Conservation (phyloP, 2,888 invertebrate species). For the Candidula unifasciata region DNA sequence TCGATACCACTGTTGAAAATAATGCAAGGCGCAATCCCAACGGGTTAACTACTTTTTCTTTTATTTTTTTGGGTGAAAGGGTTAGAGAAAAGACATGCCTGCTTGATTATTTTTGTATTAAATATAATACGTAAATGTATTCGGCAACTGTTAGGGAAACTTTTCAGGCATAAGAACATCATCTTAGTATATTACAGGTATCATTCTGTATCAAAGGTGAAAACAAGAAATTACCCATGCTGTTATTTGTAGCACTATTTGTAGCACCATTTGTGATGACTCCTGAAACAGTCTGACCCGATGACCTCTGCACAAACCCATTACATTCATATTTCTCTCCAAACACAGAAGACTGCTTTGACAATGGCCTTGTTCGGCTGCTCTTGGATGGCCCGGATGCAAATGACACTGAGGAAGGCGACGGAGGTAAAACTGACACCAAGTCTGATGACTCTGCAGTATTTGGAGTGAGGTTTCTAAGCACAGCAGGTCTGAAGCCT, state of each 20-base stretch:
- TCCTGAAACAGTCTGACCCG: background rate
- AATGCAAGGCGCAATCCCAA: too few species aligned
- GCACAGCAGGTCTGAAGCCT: background rate
- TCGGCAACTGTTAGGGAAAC: too few species aligned
- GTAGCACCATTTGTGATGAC: background rate
- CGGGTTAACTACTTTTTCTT: too few species aligned
- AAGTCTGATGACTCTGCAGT: background rate
- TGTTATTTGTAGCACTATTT: background rate
- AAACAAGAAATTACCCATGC: conserved; percentile 31
- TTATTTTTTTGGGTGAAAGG: too few species aligned
- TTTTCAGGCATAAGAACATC: too few species aligned
- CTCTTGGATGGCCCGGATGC: conserved; percentile 5
- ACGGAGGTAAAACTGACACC: background rate
- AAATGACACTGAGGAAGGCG: conserved; percentile 6
- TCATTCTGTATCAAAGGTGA: too few species aligned
- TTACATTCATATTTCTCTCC: conserved; percentile 29
- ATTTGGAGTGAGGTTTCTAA: background rate
- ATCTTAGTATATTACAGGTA: too few species aligned
- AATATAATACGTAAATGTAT: too few species aligned
- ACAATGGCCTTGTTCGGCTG: background rate
- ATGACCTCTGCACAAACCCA: conserved; percentile 12
- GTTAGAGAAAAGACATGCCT: too few species aligned
- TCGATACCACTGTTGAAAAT: too few species aligned
- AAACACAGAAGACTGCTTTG: conserved; percentile 21
- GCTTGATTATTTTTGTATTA: too few species aligned